Base-by-base conservation (phyloP, 2,888 invertebrate species). In the Ferrisia virgata region DNA sequence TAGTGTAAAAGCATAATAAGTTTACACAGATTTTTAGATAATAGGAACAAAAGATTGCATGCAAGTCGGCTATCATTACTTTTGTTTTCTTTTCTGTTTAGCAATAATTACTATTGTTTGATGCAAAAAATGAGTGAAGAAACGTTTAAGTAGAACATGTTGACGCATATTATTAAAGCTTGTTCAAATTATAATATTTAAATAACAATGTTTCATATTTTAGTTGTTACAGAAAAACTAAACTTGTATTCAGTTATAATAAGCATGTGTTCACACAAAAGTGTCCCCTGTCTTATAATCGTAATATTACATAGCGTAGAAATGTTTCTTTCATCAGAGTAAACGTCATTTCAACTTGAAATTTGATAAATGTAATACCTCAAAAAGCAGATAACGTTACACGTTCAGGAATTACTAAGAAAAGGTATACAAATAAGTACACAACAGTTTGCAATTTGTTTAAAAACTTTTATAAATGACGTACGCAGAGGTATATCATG, bases 1-100 rank as follows among this genome's bases (percentile, higher is more conserved):
- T 5, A n/a, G 33, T 33, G 33, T 72, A 33, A 72, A 72, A 72
- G 33, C 15, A 72, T 72, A 72, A 72, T 72, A 15, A 72, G 64
- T 64, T n/a, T n/a, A 72, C 72, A 72, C n/a, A 72, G 72, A 72
- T 72, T 72, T 72, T 72, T 33, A 72, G 72, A 72, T 72, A 72
- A 72, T 33, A 8, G 33, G 18, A 72, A 72, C 72, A 72, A 72
- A 72, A 72, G 72, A 72, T 72, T n/a, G 72, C 72, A 72, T 72
- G 72, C 72, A 22, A 72, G 72, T n/a, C 22, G 11, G 36, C 33
- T 72, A 18, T 72, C 72, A 72, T 72, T 33, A 33, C 72, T 11
- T 72, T 72, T 64, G 5, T 25, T 43, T 43, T 22, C 3, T 4
- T 64, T 28, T 11, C 11, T 64, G 25, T 64, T 64, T 22, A 25